These are phyloP conservation scores for Oithona nana DNA, from an alignment of 2,888 invertebrate species.

Conservation along the genomic window DNA sequence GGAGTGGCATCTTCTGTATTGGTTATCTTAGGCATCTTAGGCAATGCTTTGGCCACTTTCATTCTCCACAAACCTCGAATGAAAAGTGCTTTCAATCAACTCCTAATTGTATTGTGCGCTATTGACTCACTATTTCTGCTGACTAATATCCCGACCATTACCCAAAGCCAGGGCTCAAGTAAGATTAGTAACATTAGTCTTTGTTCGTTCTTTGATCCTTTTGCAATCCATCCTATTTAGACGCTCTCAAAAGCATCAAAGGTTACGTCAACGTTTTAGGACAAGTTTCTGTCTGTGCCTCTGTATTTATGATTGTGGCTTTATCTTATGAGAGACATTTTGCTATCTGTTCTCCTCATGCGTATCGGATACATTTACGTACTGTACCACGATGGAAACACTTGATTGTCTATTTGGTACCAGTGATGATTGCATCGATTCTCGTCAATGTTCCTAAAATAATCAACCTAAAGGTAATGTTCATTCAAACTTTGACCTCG, in stretches of 20 bases:
- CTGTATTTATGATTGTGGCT: constrained; percentile 3
- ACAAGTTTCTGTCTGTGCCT: constrained; percentile 1
- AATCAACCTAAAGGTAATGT: too few relatives aligned
- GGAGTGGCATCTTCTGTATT: neutral
- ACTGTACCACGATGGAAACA: neutral
- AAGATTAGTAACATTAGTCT: too few relatives aligned
- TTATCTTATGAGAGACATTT: neutral
- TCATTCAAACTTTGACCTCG: too few relatives aligned
- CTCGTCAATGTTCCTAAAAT: neutral
- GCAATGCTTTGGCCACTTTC: neutral
- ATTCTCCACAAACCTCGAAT: neutral
- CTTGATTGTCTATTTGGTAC: neutral
- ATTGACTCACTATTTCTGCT: neutral
- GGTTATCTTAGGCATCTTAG: neutral
- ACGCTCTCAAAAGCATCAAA: neutral
- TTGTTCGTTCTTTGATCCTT: too few relatives aligned
- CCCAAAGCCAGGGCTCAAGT: neutral
- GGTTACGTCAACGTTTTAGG: neutral
- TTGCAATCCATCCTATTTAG: too few relatives aligned
- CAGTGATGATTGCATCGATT: neutral
- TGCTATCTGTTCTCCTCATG: neutral
- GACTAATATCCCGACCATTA: neutral
- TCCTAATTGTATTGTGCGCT: neutral
- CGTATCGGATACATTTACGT: neutral
- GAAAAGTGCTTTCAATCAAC: constrained; percentile 2